A percentile compares a stretch with the other conserved stretches of the same genome.
Evolutionary conservation across 1,140 invertebrate genomes (phyloP).

Genomic region (Diorhabda carinulata): DNA sequence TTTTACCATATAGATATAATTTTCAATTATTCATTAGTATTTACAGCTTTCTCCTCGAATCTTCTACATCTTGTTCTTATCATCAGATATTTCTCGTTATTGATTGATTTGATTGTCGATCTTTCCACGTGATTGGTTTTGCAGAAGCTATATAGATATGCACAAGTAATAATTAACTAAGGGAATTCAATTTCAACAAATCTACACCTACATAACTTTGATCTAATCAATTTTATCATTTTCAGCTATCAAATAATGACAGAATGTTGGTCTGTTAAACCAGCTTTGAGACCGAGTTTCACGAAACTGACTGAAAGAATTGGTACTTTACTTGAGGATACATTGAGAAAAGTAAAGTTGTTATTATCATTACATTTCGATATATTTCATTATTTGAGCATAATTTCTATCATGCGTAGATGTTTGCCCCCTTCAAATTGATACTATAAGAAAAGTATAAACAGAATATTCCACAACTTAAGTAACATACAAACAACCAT

Average conservation of each 20-base stretch:
- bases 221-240: constrained; percentile 17
- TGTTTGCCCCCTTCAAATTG: too few species aligned
- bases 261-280: constrained; percentile 79
- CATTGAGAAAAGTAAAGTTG: constrained; percentile 68
- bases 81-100: not conserved
- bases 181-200: not conserved
- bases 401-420: too few species aligned
- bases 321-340: constrained; percentile 75
- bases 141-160: too few species aligned
- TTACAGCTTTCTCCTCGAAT: too few species aligned
- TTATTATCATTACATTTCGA: not conserved
- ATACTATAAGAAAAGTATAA: too few species aligned
- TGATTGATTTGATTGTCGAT: not conserved
- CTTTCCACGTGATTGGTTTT: not conserved
- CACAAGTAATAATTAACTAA: too few species aligned
- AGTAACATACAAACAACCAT: too few species aligned
- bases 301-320: constrained; percentile 68
- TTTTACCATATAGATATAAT: too few species aligned
- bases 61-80: not conserved
- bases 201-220: not conserved
- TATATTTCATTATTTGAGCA: too few species aligned
- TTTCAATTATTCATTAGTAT: too few species aligned
- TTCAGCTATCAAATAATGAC: constrained; percentile 77
- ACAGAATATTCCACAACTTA: too few species aligned
- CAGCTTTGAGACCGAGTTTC: constrained; percentile 73